A percentile compares a stretch with the other conserved stretches of the same genome.
Conservation (phyloP, 2,888 invertebrate genomes). For the Mythimna ferrago region DNA sequence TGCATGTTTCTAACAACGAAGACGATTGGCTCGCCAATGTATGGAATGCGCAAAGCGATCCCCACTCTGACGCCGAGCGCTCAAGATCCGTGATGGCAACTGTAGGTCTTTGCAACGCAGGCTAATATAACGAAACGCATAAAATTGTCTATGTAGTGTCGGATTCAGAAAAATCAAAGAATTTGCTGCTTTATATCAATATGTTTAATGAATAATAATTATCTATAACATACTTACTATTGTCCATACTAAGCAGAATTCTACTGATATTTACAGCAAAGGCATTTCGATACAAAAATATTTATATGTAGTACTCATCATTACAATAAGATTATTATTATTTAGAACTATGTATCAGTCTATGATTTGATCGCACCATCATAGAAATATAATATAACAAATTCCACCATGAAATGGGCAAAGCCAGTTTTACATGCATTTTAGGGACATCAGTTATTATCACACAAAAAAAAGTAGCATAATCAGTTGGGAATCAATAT, state of each 20-base stretch:
- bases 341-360: constrained; percentile 51
- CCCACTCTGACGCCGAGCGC: too few relatives aligned
- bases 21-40: too few relatives aligned
- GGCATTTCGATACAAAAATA: constrained; percentile 51
- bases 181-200: constrained; percentile 32
- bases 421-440: constrained; percentile 3
- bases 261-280: constrained; percentile 61
- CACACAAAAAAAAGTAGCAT: not conserved
- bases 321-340: constrained; percentile 34
- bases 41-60: too few relatives aligned
- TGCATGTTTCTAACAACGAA: too few relatives aligned
- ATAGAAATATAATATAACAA: constrained; percentile 45
- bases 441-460: not conserved
- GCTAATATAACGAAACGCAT: too few relatives aligned
- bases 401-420: constrained; percentile 29
- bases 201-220: constrained; percentile 63
- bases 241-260: constrained; percentile 51
- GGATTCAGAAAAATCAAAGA: constrained; percentile 3
- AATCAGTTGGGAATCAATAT: not conserved
- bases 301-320: constrained; percentile 48
- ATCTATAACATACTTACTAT: constrained; percentile 54
- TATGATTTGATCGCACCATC: constrained; percentile 59
- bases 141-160: not conserved
- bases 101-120: too few relatives aligned
- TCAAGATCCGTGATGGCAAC: too few relatives aligned